Evolutionary conservation across 2,113 vertebrate species (phyloP), one percentile per base, ranked within the genome.

Genomic region (Mesoclemmys tuberculata): DNA sequence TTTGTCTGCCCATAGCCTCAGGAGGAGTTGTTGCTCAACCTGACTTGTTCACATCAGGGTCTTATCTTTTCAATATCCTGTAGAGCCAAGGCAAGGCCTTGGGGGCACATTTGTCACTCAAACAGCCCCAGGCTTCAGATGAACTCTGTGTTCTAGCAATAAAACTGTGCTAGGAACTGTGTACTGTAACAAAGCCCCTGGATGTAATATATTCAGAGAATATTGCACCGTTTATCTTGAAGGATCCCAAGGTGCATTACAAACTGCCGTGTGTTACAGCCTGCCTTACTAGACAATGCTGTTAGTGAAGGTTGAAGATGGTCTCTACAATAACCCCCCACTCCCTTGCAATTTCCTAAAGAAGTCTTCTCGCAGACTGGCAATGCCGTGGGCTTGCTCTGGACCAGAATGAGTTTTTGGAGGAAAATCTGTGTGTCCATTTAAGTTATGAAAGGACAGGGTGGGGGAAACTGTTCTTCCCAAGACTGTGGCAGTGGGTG

Each of bases 191-290:
- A 95, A 97, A 96, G 92, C 96, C 96, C 90, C 1, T 85, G 94
- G 96, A 96, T 97, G 93, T 95, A 95, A 95, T 96, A 89, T 94
- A 94, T 93, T 94, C 41, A 1, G 96, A 89, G 93, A 89, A 11
- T n/a, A 82, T 87, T 80, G 91, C 95, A 96, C 94, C 96, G 97
- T 97, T 97, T 95, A 97, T 97, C 94, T 97, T 93, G 95, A 97
- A 96, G 95, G 96, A 96, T 97, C 96, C 96, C 93, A 88, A 96
- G 96, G 95, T 95, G 95, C 96, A 97, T 96, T 97, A 93, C 92
- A 95, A 89, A 92, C 82, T 41, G 13, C 87, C 0, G 90, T 61
- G 96, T 68, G 84, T 92, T 54, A 92, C 93, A 96, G 94, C 96
- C 93, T 92, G 96, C 92, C 89, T 46, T 91, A 94, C 91, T 93